phyloP scores from a whole-genome alignment of 2,797 vertebrate genomes.

The Spinus olivaceus region DNA sequence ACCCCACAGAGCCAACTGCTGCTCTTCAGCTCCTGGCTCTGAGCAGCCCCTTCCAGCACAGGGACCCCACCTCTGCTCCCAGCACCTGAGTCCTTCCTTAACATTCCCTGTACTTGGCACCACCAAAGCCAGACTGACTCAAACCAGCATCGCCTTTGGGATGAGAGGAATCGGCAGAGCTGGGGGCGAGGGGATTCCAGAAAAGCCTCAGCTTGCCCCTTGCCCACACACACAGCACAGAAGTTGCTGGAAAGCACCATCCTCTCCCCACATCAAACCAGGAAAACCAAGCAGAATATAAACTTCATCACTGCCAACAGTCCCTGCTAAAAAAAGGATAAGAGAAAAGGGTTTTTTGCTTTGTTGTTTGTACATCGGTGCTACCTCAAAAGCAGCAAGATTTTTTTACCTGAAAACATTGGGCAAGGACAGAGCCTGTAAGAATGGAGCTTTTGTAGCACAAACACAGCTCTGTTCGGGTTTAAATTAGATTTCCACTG shows the following conservation, averaged over 20 bases:
- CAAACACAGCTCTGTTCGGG: background rate
- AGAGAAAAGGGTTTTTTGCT: background rate
- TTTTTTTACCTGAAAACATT: background rate
- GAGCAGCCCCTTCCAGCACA: background rate
- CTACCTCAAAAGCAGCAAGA: background rate
- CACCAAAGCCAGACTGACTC: background rate
- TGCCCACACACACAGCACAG: background rate
- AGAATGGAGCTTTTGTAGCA: background rate
- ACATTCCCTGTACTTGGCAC: background rate
- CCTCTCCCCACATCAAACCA: background rate
- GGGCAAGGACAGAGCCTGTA: background rate
- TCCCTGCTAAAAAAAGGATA: background rate
- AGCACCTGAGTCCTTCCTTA: accelerated
- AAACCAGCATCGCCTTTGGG: accelerated
- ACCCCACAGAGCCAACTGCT: background rate
- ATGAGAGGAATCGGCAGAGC: background rate
- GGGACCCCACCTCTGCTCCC: accelerated
- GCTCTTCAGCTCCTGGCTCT: background rate
- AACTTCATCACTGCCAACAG: background rate
- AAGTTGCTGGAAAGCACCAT: constrained; percentile 41
- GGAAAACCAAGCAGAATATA: background rate
- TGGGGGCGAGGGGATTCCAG: constrained; percentile 2
- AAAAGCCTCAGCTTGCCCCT: background rate
- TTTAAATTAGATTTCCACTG: background rate
- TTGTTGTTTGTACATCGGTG: background rate